A percentile compares a stretch with the other conserved stretches of the same genome.
Conservation (phyloP, 2,888 invertebrate genomes). For the Eucriotettix oculatus region DNA sequence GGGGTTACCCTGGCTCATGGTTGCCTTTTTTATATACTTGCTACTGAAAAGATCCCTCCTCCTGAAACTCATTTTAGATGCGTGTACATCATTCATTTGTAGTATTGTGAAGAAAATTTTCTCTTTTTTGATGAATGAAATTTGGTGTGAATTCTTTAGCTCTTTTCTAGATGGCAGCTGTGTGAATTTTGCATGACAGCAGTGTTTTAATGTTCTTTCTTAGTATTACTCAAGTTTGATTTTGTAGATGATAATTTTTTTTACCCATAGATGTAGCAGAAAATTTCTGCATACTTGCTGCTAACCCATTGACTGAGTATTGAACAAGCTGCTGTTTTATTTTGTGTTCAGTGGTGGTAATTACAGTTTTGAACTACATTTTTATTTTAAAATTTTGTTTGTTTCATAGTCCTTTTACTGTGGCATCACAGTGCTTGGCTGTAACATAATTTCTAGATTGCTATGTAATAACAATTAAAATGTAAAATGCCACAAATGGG, state of each 20-base stretch:
- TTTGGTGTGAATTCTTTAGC: conserved; percentile 9
- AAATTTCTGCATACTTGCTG: conserved; percentile 4
- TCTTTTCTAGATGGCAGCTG: conserved; percentile 12
- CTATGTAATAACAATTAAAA: too few species aligned
- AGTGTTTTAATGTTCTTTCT: conserved; percentile 9
- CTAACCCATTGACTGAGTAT: conserved; percentile 1
- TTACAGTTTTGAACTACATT: not conserved
- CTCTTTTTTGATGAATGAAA: conserved; percentile 4
- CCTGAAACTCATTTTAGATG: not conserved
- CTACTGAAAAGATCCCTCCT: conserved; percentile 7
- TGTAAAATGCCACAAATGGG: too few species aligned
- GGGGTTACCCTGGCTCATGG: conserved; percentile 6
- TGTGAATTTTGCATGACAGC: conserved; percentile 10
- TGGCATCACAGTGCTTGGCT: not conserved
- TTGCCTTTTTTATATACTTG: conserved; percentile 10
- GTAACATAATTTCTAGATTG: too few species aligned
- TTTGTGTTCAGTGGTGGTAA: not conserved
- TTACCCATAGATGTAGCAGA: conserved; percentile 2
- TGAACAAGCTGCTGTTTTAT: not conserved
- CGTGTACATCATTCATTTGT: not conserved
- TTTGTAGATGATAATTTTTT: conserved; percentile 4
- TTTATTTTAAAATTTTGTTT: not conserved
- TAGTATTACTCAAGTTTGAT: conserved; percentile 11
- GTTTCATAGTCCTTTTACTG: not conserved
- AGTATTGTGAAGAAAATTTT: not conserved